A percentile compares a stretch with the other conserved stretches of the same genome.
phyloP scores from a whole-genome alignment of 2,888 invertebrate species.

The Malacosoma neustria region DNA sequence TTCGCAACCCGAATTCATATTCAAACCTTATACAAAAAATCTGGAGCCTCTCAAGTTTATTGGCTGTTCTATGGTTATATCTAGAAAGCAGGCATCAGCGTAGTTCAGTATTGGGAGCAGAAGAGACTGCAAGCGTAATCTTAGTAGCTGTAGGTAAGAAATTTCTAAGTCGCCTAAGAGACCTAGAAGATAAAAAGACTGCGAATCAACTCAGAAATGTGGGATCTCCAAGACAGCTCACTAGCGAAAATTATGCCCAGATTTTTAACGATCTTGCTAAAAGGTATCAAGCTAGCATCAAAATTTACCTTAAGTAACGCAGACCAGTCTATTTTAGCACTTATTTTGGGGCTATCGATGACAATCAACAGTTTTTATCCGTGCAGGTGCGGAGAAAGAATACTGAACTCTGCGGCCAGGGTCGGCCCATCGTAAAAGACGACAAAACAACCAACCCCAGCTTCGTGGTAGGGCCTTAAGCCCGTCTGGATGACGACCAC shows the following conservation, averaged over 20 bases:
- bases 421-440: no score
- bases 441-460: no score
- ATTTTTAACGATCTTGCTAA: neutral
- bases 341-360: neutral
- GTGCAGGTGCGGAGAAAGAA: no score
- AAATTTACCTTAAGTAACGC: neutral
- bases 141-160: neutral
- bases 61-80: neutral
- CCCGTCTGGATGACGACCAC: no score
- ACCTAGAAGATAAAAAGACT: neutral
- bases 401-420: no score
- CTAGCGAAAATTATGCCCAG: neutral
- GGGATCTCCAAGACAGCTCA: neutral
- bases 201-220: neutral
- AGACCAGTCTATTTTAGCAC: neutral
- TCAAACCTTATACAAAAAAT: neutral
- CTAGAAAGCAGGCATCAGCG: neutral
- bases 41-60: neutral
- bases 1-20: no score
- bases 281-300: neutral
- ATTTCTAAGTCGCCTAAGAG: neutral
- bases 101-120: neutral
- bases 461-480: no score
- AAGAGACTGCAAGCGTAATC: neutral
- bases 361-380: neutral